A percentile compares a stretch with the other conserved stretches of the same genome.
Conservation (phyloP, 2,113 vertebrate genomes). For the Pterocles burchelli region DNA sequence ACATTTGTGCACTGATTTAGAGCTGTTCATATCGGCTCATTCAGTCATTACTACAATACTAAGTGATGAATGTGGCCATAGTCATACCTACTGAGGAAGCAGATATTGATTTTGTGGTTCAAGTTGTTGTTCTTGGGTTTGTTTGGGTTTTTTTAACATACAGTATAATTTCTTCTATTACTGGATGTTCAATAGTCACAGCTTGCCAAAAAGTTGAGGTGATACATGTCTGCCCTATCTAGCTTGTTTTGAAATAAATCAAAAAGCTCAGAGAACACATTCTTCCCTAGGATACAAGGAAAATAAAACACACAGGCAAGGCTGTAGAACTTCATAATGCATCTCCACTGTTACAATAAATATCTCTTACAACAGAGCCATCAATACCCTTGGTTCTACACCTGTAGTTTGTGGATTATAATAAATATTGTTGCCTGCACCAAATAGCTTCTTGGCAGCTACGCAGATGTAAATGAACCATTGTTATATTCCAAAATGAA, state of each 20-base stretch:
- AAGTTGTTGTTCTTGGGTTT: background rate
- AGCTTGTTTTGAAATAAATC: background rate
- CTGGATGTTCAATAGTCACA: background rate
- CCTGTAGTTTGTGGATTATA: background rate
- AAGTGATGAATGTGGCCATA: background rate
- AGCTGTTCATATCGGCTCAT: background rate
- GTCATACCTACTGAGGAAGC: background rate
- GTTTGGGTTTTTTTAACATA: background rate
- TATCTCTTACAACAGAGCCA: background rate
- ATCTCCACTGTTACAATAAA: background rate
- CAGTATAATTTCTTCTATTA: background rate
- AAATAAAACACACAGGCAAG: background rate
- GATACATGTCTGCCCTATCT: background rate
- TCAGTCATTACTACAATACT: background rate
- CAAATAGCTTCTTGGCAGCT: background rate
- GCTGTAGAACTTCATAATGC: background rate
- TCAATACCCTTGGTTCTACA: background rate
- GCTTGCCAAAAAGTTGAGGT: background rate
- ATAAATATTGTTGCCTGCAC: background rate
- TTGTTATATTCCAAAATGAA: background rate
- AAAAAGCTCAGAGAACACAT: background rate
- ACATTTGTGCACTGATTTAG: background rate
- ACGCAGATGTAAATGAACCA: background rate
- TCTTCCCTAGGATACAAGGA: background rate
- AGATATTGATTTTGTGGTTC: constrained; percentile 16